These are phyloP conservation scores for Mnemiopsis leidyi DNA, from an alignment of 37 sponge, comb jelly and placozoan species.

Conservation along the genomic window DNA sequence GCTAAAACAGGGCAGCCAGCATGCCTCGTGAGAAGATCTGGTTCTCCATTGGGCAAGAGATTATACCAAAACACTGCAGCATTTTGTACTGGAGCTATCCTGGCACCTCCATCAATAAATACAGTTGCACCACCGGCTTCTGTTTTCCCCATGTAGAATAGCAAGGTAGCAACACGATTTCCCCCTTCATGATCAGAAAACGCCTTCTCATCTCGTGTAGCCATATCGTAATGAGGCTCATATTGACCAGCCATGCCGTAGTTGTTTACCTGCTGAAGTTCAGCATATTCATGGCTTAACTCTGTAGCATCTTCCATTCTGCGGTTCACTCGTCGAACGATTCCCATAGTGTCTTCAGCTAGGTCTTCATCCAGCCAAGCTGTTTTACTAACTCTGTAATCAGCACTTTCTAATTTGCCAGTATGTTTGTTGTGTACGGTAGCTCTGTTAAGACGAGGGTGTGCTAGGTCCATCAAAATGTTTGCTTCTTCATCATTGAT, in stretches of 20 bases:
- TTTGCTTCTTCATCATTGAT: neutral
- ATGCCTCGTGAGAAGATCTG: conserved; percentile 81
- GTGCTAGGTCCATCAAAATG: neutral
- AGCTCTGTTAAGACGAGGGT: neutral
- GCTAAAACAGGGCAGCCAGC: conserved; percentile 95
- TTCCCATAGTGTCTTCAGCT: neutral
- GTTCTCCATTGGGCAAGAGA: conserved; percentile 75
- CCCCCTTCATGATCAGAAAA: neutral
- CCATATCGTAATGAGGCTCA: conserved; percentile 1
- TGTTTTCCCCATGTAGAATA: neutral
- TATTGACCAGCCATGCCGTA: conserved; percentile 3
- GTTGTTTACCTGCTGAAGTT: conserved; percentile 32
- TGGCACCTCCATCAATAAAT: neutral
- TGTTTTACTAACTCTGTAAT: neutral
- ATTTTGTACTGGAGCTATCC: conserved; percentile 68
- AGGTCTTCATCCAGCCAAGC: neutral
- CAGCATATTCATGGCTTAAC: conserved; percentile 7
- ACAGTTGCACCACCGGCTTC: neutral
- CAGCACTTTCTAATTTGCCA: neutral
- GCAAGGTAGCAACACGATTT: neutral
- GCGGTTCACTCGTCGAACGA: neutral
- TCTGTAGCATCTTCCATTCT: conserved; percentile 26
- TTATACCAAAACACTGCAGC: conserved; percentile 87
- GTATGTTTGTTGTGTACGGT: neutral
- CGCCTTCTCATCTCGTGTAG: neutral